Evolutionary conservation across 2,113 vertebrate genomes (phyloP).

Genomic region (Donacobius atricapilla): DNA sequence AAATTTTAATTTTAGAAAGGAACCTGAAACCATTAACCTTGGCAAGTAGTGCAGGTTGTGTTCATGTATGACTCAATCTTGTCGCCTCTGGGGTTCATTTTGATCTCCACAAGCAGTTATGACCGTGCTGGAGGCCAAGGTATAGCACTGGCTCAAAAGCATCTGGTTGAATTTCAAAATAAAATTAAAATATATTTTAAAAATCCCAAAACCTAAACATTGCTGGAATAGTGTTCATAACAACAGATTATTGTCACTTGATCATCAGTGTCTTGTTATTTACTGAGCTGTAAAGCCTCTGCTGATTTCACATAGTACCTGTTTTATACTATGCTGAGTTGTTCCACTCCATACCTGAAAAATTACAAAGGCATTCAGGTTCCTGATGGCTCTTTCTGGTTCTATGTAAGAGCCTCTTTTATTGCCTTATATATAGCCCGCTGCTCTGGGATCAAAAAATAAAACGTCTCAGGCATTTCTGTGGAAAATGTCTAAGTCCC

Average conservation of each 20-base stretch:
- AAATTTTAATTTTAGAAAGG: neutral
- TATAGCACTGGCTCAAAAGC: neutral
- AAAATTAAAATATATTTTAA: neutral
- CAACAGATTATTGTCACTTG: neutral
- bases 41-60: neutral
- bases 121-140: neutral
- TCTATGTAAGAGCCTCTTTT: neutral
- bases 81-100: neutral
- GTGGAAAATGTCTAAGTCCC: neutral
- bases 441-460: neutral
- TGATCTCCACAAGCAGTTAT: neutral
- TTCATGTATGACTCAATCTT: too few species aligned
- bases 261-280: neutral
- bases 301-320: neutral
- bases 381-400: neutral
- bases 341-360: neutral
- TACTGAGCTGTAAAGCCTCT: neutral
- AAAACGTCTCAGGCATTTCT: neutral
- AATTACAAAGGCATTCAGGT: neutral
- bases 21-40: neutral
- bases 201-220: too few species aligned
- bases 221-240: neutral
- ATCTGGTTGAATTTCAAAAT: neutral
- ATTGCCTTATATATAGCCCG: rapidly evolving
- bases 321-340: neutral